Percentiles rank a stretch among this genome's conserved stretches.
These are phyloP conservation scores for Cladopsammia gracilis DNA, from an alignment of 64 coral and sea anemone genomes.

Conservation along the genomic window DNA sequence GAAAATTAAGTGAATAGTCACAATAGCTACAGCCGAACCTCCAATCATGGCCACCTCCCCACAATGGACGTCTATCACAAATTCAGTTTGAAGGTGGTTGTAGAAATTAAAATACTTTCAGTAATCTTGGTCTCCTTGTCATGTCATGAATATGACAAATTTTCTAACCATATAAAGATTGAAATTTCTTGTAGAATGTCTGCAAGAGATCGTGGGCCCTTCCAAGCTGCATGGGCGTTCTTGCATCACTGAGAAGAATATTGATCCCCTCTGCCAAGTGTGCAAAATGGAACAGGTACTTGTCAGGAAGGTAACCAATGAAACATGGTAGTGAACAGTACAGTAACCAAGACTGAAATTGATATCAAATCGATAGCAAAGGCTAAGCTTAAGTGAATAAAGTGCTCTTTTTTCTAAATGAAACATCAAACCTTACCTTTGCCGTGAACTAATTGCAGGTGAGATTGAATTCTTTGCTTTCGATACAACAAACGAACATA, in stretches of 20 bases:
- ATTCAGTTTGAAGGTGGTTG: no score
- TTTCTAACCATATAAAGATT: conserved; percentile 27
- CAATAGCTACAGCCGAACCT: no score
- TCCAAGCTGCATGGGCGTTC: background rate
- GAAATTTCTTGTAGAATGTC: conserved; percentile 24
- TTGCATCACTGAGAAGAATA: conserved; percentile 40
- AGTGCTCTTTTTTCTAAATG: no score
- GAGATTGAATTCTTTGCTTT: conserved; percentile 61
- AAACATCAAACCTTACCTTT: background rate
- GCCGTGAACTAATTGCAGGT: conserved; percentile 52
- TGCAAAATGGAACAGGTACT: conserved; percentile 37
- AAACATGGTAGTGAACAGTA: conserved; percentile 63
- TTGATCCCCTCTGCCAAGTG: conserved; percentile 22
- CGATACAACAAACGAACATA: conserved; percentile 50
- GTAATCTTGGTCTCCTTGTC: no score
- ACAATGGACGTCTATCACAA: no score
- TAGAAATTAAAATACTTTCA: no score
- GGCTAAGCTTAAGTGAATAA: no score
- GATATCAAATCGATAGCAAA: no score
- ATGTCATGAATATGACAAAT: no score
- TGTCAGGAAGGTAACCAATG: conserved; percentile 43
- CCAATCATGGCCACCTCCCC: no score
- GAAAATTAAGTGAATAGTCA: no score
- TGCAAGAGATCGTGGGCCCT: conserved; percentile 9
- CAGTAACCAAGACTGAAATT: conserved; percentile 57